Evolutionary conservation across 2,888 invertebrate species (phyloP), one percentile per base, ranked within the genome.

Genomic region (Actias luna): DNA sequence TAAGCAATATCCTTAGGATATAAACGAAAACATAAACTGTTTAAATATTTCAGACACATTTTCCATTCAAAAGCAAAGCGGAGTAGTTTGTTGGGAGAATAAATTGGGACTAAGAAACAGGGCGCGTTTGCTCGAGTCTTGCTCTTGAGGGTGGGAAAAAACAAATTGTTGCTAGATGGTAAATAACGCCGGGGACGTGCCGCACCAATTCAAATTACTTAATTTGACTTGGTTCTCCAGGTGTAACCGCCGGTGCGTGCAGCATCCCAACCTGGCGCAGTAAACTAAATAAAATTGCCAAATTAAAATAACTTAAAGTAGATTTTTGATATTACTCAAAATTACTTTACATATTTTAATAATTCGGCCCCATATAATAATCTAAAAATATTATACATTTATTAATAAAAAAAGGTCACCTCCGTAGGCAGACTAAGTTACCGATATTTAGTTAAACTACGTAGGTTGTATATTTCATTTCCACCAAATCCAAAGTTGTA

Each of bases 41-140:
- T 87, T 88, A 85, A 89, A 88, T 89, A 89, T 87, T 88, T 87
- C 80, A 87, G 79, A 76, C 83, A 79, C 80, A 86, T 83, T 85
- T 81, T 77, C 79, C 76, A 80, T 82, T 81, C 78, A 85, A 78
- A 86, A 86, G 85, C 84, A 86, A 82, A 81, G 81, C 83, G 82
- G 76, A 80, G 82, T 87, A 87, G 82, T 89, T 88, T 88, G 88
- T 89, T 88, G 84, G 84, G 75, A 82, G 83, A 84, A 89, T 88
- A 89, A 89, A 89, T 88, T 88, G 87, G 77, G 87, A 87, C 87
- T 85, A 88, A 89, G 88, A 89, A 88, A 87, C 86, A 84, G 79
- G 80, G 82, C 79, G 80, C 82, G 82, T 79, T 82, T 73, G 79
- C 80, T 84, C 78, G 84, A 87, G 83, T 83, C 87, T 86, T 80